phyloP scores from a whole-genome alignment of 30 jellyfish, hydroid and myxozoan species.

The Hydractinia symbiolongicarpus region DNA sequence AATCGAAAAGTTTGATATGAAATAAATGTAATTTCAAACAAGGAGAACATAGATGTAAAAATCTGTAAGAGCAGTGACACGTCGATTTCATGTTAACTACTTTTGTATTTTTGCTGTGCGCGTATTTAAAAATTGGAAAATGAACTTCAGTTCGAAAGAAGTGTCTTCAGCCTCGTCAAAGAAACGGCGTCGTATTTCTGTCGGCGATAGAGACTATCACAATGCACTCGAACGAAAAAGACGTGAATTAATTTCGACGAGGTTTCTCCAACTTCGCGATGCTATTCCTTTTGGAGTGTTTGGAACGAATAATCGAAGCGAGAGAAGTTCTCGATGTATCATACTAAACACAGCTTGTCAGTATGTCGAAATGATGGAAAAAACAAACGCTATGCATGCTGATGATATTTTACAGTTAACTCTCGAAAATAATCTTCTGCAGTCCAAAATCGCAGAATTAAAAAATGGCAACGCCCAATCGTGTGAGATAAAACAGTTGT shows the following conservation, averaged over 20 bases:
- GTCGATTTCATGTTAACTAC: no score
- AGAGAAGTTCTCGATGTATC: constrained; percentile 48
- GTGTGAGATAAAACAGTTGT: no score
- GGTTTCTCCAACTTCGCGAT: constrained; percentile 33
- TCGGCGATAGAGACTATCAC: constrained; percentile 46
- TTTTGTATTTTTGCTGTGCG: no score
- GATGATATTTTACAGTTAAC: constrained; percentile 39
- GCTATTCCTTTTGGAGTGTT: constrained; percentile 42
- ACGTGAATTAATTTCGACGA: constrained; percentile 43
- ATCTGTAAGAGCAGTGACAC: no score
- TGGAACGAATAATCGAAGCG: constrained; percentile 12
- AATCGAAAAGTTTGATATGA: no score
- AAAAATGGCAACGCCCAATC: constrained; percentile 16
- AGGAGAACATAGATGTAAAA: no score
- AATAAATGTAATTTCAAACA: no score
- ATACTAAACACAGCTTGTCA: constrained; percentile 52
- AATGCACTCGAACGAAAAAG: constrained; percentile 56
- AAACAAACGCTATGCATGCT: constrained; percentile 29
- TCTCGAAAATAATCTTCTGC: constrained; percentile 42
- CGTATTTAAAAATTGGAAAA: no score
- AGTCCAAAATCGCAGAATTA: constrained; percentile 31
- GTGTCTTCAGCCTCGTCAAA: no score
- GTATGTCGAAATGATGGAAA: constrained; percentile 46
- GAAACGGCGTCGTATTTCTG: constrained; percentile 2
- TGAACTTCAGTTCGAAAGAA: no score